Conservation (phyloP, 2,888 invertebrate genomes). For the Leucophenga maculata region DNA sequence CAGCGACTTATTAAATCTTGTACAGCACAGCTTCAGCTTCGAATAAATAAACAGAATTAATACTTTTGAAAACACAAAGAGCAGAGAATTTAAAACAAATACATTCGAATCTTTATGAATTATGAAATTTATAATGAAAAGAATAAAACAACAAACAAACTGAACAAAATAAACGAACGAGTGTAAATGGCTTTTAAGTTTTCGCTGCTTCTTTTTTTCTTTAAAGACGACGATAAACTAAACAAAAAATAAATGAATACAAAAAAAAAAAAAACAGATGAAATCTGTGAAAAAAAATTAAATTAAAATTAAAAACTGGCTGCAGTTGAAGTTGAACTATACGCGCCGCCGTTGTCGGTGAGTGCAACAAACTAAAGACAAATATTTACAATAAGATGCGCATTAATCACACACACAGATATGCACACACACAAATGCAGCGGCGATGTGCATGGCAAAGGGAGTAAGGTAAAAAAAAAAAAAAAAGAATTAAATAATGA, state of each 20-base stretch:
- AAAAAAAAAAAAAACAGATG: conserved; percentile 37
- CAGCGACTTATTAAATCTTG: conserved; percentile 4
- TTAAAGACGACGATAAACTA: conserved; percentile 13
- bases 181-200: conserved; percentile 11
- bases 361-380: conserved; percentile 65
- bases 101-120: conserved; percentile 6
- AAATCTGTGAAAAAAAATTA: conserved; percentile 21
- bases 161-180: conserved; percentile 5
- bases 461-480: neutral
- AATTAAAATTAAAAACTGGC: conserved; percentile 20
- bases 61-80: neutral
- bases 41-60: conserved; percentile 14
- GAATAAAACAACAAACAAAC: conserved; percentile 15
- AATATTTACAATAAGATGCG: conserved; percentile 66
- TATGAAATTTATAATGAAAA: conserved; percentile 22
- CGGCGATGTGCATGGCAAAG: neutral
- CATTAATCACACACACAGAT: conserved; percentile 58
- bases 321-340: conserved; percentile 32
- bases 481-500: conserved; percentile 61
- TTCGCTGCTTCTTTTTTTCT: neutral
- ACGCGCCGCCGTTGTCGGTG: conserved; percentile 1
- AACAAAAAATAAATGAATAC: conserved; percentile 47
- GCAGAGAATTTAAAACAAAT: neutral
- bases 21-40: neutral
- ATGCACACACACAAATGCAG: neutral